Percentiles rank a stretch among this genome's conserved stretches.
Conservation (phyloP, 2,888 invertebrate genomes). For the Eugnorisma glareosa region DNA sequence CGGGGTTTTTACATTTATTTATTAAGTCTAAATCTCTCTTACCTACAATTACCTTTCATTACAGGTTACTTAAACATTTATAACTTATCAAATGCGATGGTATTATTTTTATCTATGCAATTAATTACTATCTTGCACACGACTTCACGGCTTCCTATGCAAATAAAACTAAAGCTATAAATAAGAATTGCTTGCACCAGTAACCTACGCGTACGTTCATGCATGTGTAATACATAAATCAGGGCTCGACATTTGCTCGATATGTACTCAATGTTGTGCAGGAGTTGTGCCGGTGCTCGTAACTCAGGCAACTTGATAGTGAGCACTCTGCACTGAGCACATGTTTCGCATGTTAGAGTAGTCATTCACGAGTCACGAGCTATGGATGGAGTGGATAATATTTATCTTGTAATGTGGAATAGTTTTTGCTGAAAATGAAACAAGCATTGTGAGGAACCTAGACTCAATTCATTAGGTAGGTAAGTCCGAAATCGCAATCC, state of each 20-base stretch:
- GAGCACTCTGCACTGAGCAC: too few relatives aligned
- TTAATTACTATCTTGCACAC: too few relatives aligned
- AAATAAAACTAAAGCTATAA: background rate
- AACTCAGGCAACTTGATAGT: conserved; percentile 22
- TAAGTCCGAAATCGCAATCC: background rate
- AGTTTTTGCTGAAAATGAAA: background rate
- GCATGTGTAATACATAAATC: conserved; percentile 50
- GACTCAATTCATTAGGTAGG: background rate
- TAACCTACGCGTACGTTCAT: background rate
- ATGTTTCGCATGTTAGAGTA: conserved; percentile 5
- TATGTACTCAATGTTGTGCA: conserved; percentile 4
- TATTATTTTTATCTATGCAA: too few relatives aligned
- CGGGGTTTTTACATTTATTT: too few relatives aligned
- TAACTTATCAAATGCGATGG: too few relatives aligned
- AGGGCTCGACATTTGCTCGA: background rate
- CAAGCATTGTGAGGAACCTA: background rate
- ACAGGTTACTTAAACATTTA: too few relatives aligned
- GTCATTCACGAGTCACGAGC: background rate
- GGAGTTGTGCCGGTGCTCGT: conserved; percentile 28
- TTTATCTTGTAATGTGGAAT: background rate
- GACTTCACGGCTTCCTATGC: too few relatives aligned
- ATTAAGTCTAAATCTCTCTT: too few relatives aligned
- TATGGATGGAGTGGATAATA: background rate
- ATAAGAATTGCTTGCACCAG: background rate
- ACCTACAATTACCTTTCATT: too few relatives aligned